These are phyloP conservation scores for Macrosiphum euphorbiae DNA, from an alignment of 2,888 invertebrate genomes.

Conservation along the genomic window DNA sequence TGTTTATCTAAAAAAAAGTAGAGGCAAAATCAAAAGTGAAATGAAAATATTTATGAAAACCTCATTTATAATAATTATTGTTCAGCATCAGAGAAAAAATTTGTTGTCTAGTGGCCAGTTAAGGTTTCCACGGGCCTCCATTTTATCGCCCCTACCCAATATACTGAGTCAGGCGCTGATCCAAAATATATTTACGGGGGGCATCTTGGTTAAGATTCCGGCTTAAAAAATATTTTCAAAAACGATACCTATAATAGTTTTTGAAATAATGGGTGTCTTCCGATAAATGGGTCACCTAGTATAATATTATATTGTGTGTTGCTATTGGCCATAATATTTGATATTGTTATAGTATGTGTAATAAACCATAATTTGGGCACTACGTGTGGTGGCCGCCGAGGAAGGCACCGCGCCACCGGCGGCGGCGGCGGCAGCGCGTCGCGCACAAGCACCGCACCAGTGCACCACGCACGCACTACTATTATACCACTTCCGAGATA, in stretches of 20 bases:
- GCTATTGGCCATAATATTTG: background rate
- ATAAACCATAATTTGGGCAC: conserved; percentile 48
- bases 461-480: conserved; percentile 39
- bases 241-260: no score
- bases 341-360: background rate
- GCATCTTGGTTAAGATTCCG: no score
- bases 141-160: background rate
- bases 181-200: background rate
- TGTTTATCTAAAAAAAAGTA: background rate
- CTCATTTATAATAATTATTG: background rate
- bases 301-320: background rate
- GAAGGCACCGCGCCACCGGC: conserved; percentile 53
- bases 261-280: no score
- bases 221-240: background rate
- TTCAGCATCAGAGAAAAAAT: background rate
- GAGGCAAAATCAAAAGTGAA: background rate
- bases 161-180: background rate
- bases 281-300: no score
- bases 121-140: background rate
- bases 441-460: conserved; percentile 21
- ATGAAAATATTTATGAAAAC: background rate
- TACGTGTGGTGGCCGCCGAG: conserved; percentile 1
- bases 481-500: conserved; percentile 61
- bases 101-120: background rate
- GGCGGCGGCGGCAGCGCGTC: conserved; percentile 50